Base-by-base conservation (phyloP, 2,888 invertebrate species). In the Mythimna albipuncta region DNA sequence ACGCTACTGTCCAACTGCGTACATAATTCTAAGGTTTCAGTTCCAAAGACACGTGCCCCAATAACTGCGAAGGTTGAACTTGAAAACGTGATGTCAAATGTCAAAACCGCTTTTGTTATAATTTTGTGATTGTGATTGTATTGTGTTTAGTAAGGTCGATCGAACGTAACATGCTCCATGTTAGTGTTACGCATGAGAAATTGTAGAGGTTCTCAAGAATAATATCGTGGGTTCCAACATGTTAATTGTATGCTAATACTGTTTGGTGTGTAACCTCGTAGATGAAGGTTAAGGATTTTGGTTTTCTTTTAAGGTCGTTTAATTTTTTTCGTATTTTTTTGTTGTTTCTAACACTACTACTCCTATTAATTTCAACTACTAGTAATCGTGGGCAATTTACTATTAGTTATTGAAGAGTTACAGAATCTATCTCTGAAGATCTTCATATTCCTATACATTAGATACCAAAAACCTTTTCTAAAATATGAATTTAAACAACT, bases 1-100 rank as follows among this genome's bases (percentile, higher is more conserved):
- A 32, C 32, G 32, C 32, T 5, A 3, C 32, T 32, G 69, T 63
- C 57, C 19, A 71, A 16, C 41, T 57, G 50, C 50, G 63, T 77
- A 65, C 26, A 26, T 69, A 59, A 64, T 69, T 77, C 57, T 78
- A 75, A 66, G 82, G 83, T 69, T 71, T 81, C 59, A 35, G 44
- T 61, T 68, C 21, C 44, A 59, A 80, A 62, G 38, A 64, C 62
- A 61, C 32, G 59, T 80, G 71, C 38, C 57, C 19, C 55, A 41
- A 11, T 58, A 54, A 41, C 47, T 62, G 50, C 38, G 44, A 77
- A 75, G 63, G 75, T 68, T 71, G 19, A 58, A 57, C 66, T 69
- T 57, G 19, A n/a, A 66, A 52, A 52, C 58, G 65, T 58, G 52
- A 47, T 69, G 58, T 72, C 55, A 59, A 64, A 64, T 67, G 54